Base-by-base conservation (phyloP, 2,797 vertebrate species). In the Hippoglossus hippoglossus region DNA sequence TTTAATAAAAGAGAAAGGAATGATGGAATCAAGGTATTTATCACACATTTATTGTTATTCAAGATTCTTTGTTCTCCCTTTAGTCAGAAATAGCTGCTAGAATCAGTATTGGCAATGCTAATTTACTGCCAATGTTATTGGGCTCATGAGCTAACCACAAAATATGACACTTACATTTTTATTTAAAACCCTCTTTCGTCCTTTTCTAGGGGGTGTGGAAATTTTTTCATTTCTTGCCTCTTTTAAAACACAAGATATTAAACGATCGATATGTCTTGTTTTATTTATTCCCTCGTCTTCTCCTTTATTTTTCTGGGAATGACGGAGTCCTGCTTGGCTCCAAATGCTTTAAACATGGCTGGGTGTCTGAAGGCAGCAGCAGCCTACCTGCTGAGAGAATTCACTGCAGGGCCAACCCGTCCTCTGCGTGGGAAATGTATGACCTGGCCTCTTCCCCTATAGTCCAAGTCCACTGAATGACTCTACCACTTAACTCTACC, bases 331-430 rank as follows among this genome's bases (percentile, higher is more conserved):
- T 71, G 83, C 92, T 87, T 87, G 81, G 91, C 89, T 91, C 87
- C 90, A 91, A 94, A 93, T 94, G 94, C 94, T 94, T 95, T 94
- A 87, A 95, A 93, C 92, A 89, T 94, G 87, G 92, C 90, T 92
- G 92, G 93, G 91, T 85, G 86, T 94, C 91, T 91, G 83, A 77
- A 66, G 67, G 73, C 73, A 75, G 75, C 81, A 84, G 87, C 86
- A 88, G 93, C 87, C 76, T 85, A 92, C 94, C 93, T 89, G 90
- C 93, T 93, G 93, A 81, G 93, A 93, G 91, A 92, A 93, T 93
- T 90, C 90, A 79, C 91, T 92, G 83, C 92, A 93, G 90, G 84
- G 91, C 89, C 90, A 93, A 93, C 87, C 87, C 94, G 93, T 94
- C 92, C 78, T 87, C 85, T 81, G 70, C 77, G 63, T 34, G 36